A percentile compares a stretch with the other conserved stretches of the same genome.
Evolutionary conservation across 2,888 invertebrate genomes (phyloP).

Genomic region (Drosophila colorata): DNA sequence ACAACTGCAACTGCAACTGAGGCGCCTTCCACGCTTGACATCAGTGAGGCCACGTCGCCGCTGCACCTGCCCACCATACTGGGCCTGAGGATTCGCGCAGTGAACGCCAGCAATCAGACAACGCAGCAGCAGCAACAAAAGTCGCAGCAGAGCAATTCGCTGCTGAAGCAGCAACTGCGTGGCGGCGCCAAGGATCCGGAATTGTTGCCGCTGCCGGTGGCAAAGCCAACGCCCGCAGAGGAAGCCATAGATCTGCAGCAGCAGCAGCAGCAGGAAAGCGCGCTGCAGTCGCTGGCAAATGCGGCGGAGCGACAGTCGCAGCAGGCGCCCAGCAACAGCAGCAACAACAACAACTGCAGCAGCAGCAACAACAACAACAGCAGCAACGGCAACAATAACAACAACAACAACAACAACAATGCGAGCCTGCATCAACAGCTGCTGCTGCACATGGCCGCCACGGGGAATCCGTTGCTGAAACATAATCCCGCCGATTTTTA

Average conservation of each 20-base stretch:
- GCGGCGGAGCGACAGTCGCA: slow-evolving; percentile 79
- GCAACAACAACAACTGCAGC: slow-evolving; percentile 39
- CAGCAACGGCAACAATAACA: slow-evolving; percentile 63
- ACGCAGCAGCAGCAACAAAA: slow-evolving; percentile 23
- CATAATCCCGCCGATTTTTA: slow-evolving; percentile 57
- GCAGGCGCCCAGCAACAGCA: slow-evolving; percentile 58
- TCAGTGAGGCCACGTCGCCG: slow-evolving; percentile 44
- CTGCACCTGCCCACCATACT: slow-evolving; percentile 81
- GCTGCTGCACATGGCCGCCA: slow-evolving; percentile 82
- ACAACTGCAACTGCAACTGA: slow-evolving; percentile 21
- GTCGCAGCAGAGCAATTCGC: slow-evolving; percentile 68
- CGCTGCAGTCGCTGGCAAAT: slow-evolving; percentile 79
- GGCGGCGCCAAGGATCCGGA: slow-evolving; percentile 77
- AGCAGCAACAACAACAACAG: slow-evolving; percentile 37
- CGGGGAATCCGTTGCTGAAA: slow-evolving; percentile 73
- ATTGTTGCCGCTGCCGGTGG: slow-evolving; percentile 7
- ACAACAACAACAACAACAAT: slow-evolving; percentile 56
- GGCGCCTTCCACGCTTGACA: slow-evolving; percentile 15
- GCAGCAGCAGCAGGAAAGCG: slow-evolving; percentile 48
- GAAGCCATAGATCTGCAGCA: slow-evolving; percentile 35
- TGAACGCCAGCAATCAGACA: slow-evolving; percentile 54
- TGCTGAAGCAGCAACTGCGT: slow-evolving; percentile 83
- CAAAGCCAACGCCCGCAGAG: slow-evolving; percentile 27
- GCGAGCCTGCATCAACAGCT: slow-evolving; percentile 81
- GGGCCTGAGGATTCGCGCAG: slow-evolving; percentile 80